Evolutionary conservation across 2,113 vertebrate species (phyloP).

Genomic region (Ptyas mucosa): DNA sequence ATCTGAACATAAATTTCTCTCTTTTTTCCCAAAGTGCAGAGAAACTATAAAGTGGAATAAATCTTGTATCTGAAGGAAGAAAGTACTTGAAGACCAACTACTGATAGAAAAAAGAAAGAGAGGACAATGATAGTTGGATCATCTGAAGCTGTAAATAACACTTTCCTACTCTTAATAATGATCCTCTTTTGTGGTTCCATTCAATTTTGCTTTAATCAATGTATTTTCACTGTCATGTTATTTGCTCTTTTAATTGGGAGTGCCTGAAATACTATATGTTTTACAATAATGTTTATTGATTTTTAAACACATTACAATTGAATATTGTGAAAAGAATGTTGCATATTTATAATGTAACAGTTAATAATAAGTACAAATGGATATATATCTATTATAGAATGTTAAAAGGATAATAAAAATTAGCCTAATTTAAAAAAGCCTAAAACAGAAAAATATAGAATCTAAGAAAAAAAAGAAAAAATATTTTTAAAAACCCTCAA

Average conservation of each 20-base stretch:
- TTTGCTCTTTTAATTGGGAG: conserved; percentile 56
- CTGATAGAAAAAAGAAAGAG: background rate
- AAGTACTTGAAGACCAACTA: background rate
- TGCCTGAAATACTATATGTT: conserved; percentile 15
- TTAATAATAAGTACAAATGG: background rate
- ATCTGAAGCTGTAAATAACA: background rate
- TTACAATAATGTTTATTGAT: background rate
- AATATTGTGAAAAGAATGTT: background rate
- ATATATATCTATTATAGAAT: background rate
- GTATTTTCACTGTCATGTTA: conserved; percentile 43
- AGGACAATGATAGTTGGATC: background rate
- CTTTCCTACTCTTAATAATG: background rate
- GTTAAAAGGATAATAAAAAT: background rate
- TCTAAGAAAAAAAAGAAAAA: background rate
- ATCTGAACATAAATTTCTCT: background rate
- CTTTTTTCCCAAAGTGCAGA: background rate
- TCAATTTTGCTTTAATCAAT: conserved; percentile 42
- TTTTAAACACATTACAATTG: background rate
- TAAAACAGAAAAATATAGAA: background rate
- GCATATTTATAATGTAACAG: background rate
- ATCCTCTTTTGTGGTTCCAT: background rate
- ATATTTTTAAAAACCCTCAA: background rate
- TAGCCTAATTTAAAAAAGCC: background rate
- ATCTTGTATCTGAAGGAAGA: background rate
- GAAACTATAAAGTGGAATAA: background rate